Conservation (phyloP, 2,888 invertebrate genomes). For the Acleris sparsana region DNA sequence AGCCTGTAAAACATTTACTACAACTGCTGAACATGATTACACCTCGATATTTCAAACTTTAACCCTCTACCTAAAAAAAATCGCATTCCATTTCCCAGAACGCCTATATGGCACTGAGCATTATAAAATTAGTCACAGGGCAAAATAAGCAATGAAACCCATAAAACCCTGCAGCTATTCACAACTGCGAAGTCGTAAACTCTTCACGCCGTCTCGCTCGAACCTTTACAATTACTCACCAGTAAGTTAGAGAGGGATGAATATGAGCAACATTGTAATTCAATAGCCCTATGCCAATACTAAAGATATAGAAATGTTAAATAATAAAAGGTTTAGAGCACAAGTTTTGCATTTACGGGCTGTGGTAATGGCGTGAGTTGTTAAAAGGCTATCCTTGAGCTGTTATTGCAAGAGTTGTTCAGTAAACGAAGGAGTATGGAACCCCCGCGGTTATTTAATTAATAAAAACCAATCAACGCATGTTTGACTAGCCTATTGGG, state of each 20-base stretch:
- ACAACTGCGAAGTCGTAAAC: slow-evolving; percentile 71
- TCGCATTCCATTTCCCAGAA: slow-evolving; percentile 57
- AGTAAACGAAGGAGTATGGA: too few species aligned
- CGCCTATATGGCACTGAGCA: slow-evolving; percentile 53
- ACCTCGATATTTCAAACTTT: not conserved
- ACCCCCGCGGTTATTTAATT: too few species aligned
- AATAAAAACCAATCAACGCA: too few species aligned
- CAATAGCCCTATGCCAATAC: slow-evolving; percentile 59
- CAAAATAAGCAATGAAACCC: slow-evolving; percentile 77
- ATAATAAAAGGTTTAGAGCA: slow-evolving; percentile 44
- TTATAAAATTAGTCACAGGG: slow-evolving; percentile 76
- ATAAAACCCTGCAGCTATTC: slow-evolving; percentile 67
- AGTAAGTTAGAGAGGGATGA: slow-evolving; percentile 51
- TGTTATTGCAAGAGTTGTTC: too few species aligned
- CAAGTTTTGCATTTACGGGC: slow-evolving; percentile 26
- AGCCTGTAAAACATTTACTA: too few species aligned
- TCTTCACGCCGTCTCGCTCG: slow-evolving; percentile 52
- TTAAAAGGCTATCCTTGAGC: too few species aligned
- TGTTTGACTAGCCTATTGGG: too few species aligned
- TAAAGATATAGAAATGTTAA: slow-evolving; percentile 59
- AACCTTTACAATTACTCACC: slow-evolving; percentile 33
- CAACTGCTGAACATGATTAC: not conserved
- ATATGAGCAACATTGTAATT: slow-evolving; percentile 64
- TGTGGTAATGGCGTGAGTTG: slow-evolving; percentile 7
- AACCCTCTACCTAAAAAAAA: slow-evolving; percentile 42